phyloP scores from a whole-genome alignment of 2,113 vertebrate species.

The cat (Felis catus) region F.catus_Fca126_mat1.0 CM031411.1:15535001-15535500 shows the following conservation, averaged over 20 bases:
- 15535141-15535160: slow-evolving; percentile 77
- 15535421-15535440: slow-evolving; percentile 45
- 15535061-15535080: slow-evolving; percentile 56
- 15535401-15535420: slow-evolving; percentile 20
- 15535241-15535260: slow-evolving; percentile 50
- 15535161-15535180: slow-evolving; percentile 76
- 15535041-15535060: slow-evolving; percentile 42
- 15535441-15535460: slow-evolving; percentile 55
- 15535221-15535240: slow-evolving; percentile 63
- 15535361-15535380: slow-evolving; percentile 30
- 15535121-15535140: slow-evolving; percentile 76
- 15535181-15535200: slow-evolving; percentile 74
- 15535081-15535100: slow-evolving; percentile 67
- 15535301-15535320: background rate
- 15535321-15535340: slow-evolving; percentile 12
- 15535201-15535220: slow-evolving; percentile 76
- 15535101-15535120: slow-evolving; percentile 73
- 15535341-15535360: background rate
- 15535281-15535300: slow-evolving; percentile 43
- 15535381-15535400: background rate
- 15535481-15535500: slow-evolving; percentile 29
- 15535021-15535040: slow-evolving; percentile 43
- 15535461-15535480: slow-evolving; percentile 31
- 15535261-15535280: slow-evolving; percentile 54
- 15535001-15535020: slow-evolving; percentile 29